Base-by-base conservation (phyloP, 2,888 invertebrate genomes). In the Polietes domitor region DNA sequence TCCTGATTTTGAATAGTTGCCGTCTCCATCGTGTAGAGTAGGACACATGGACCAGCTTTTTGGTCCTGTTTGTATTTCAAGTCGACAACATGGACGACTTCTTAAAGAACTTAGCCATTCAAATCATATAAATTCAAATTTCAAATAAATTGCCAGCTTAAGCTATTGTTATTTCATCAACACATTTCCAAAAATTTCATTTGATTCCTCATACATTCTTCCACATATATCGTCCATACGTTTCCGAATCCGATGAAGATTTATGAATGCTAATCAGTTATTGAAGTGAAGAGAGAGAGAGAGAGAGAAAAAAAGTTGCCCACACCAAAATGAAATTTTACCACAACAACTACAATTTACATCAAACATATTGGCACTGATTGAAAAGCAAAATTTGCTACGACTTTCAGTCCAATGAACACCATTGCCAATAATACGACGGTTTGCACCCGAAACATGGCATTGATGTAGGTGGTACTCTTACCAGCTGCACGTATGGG, bases 351-450 rank as follows among this genome's bases (percentile, higher is more conserved):
- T 21, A 1, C 65, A 65, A 41, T 65, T 65, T 41, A 65, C 65
- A 65, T 41, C 65, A 9, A 65, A 65, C 65, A 65, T 65, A 65
- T 65, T 65, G 65, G 65, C 65, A n/a, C 17, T 65, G 65, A 65
- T 65, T 65, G 65, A 65, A 65, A 37, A 21, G 21, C 32, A 21
- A n/a, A 37, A 65, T n/a, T 65, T 41, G 65, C 41, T 24, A 65
- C 24, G 58, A 37, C 37, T 65, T 37, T 28, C 65, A 17, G n/a
- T 19, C 65, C 65, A 65, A 65, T 65, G 41, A 21, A 65, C 32
- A 58, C 26, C n/a, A 41, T 41, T 65, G 21, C 41, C 65, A 65
- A 65, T 65, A 37, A 41, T 17, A 37, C 37, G 19, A 65, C 41
- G 21, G 7, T 19, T 65, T 41, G 41, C 37, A 65, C 10, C 26